Conservation (phyloP, 2,113 vertebrate species). For the Nyctibius bracteatus region DNA sequence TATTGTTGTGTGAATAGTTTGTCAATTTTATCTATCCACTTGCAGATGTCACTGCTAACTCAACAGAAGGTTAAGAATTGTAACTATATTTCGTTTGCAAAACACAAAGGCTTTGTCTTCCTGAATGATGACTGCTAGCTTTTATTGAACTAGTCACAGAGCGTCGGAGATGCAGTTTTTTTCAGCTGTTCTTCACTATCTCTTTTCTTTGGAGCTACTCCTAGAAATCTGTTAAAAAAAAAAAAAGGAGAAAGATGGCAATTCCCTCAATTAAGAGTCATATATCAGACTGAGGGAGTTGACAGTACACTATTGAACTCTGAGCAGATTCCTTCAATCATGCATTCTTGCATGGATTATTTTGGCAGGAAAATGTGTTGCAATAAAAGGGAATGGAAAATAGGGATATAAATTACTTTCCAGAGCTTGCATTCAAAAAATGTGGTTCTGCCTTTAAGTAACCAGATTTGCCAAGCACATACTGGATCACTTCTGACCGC, state of each 20-base stretch:
- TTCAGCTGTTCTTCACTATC: neutral
- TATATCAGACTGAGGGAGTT: slow-evolving; percentile 16
- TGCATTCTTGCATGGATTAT: slow-evolving; percentile 52
- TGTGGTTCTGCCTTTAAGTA: slow-evolving; percentile 35
- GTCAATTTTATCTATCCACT: neutral
- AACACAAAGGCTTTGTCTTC: neutral
- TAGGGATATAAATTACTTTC: slow-evolving; percentile 43
- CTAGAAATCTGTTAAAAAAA: neutral
- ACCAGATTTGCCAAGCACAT: slow-evolving; percentile 49
- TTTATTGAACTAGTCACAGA: neutral
- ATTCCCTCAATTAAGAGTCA: neutral
- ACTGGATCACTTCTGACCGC: slow-evolving; percentile 27
- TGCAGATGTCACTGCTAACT: neutral
- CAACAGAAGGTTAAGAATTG: neutral
- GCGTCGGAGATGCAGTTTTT: neutral
- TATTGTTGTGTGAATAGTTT: neutral
- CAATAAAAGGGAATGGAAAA: slow-evolving; percentile 38
- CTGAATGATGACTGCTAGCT: neutral
- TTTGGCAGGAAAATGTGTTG: slow-evolving; percentile 55
- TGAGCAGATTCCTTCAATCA: slow-evolving; percentile 29
- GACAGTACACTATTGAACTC: slow-evolving; percentile 26
- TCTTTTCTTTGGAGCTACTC: neutral
- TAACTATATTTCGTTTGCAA: neutral
- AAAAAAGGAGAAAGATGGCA: neutral
- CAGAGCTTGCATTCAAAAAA: slow-evolving; percentile 53